Percentiles rank a stretch among this genome's conserved stretches.
phyloP scores from a whole-genome alignment of 2,888 invertebrate species.

The Idaea straminata region DNA sequence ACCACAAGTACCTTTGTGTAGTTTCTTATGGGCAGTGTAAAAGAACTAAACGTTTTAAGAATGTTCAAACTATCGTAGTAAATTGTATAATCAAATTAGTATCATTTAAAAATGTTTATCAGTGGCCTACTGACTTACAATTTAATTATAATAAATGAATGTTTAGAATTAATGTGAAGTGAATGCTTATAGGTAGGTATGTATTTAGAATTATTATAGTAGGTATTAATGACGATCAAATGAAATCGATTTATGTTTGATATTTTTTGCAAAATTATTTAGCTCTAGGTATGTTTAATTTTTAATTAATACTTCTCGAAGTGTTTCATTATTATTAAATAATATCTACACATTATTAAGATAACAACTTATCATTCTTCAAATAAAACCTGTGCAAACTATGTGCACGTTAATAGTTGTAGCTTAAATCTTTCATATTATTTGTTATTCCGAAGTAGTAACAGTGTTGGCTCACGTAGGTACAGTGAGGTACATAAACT shows the following conservation, averaged over 20 bases:
- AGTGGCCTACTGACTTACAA: not conserved
- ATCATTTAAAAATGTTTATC: not conserved
- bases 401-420: not conserved
- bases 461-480: too few species aligned
- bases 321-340: not conserved
- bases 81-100: not conserved
- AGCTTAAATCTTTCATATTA: too few species aligned
- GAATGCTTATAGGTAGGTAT: not conserved
- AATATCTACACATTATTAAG: not conserved
- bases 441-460: too few species aligned
- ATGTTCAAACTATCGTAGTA: not conserved
- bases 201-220: not conserved
- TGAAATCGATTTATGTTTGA: not conserved
- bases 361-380: not conserved
- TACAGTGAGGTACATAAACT: conserved; percentile 31
- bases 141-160: too few species aligned
- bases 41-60: not conserved
- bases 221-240: not conserved
- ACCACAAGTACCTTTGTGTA: conserved; percentile 11
- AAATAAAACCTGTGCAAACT: not conserved
- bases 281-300: conserved; percentile 24
- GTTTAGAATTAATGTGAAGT: not conserved
- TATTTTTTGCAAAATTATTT: not conserved
- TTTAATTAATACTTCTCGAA: conserved; percentile 9
- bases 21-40: conserved; percentile 10